Percentiles rank a stretch among this genome's conserved stretches.
Conservation (phyloP, 2,113 vertebrate genomes). For the Echinops telfairi region DNA sequence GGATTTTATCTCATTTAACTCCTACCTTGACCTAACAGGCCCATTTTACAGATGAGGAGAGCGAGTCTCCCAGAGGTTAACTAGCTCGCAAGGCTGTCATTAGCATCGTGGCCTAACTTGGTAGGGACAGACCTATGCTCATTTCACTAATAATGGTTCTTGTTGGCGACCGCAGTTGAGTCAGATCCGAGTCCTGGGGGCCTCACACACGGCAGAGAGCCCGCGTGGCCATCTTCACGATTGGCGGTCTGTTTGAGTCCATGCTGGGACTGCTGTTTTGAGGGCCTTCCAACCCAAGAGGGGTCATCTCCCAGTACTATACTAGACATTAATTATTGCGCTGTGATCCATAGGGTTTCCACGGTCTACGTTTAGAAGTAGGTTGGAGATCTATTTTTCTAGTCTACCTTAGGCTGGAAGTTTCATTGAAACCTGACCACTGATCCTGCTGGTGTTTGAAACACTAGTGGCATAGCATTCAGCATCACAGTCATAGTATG, state of each 20-base stretch:
- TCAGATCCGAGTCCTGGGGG: background rate
- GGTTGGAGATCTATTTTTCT: background rate
- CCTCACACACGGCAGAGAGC: background rate
- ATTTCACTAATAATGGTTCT: background rate
- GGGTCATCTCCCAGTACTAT: background rate
- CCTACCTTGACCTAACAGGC: background rate
- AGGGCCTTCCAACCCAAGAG: background rate
- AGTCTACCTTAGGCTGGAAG: background rate
- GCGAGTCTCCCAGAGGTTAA: background rate
- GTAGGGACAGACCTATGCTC: background rate
- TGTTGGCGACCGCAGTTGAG: background rate
- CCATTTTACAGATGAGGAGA: slow-evolving; percentile 23
- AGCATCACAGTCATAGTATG: background rate
- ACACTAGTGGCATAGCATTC: background rate
- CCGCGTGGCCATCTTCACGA: background rate
- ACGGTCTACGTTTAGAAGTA: background rate
- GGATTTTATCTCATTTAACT: background rate
- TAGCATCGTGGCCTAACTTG: background rate
- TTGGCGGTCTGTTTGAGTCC: background rate
- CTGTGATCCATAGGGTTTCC: background rate
- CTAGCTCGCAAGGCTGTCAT: background rate
- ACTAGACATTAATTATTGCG: background rate
- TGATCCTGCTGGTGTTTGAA: background rate
- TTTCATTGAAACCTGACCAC: background rate
- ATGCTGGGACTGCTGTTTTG: background rate